These are phyloP conservation scores for Scarus forsteni DNA, from an alignment of 2,797 vertebrate genomes.

Conservation along the genomic window DNA sequence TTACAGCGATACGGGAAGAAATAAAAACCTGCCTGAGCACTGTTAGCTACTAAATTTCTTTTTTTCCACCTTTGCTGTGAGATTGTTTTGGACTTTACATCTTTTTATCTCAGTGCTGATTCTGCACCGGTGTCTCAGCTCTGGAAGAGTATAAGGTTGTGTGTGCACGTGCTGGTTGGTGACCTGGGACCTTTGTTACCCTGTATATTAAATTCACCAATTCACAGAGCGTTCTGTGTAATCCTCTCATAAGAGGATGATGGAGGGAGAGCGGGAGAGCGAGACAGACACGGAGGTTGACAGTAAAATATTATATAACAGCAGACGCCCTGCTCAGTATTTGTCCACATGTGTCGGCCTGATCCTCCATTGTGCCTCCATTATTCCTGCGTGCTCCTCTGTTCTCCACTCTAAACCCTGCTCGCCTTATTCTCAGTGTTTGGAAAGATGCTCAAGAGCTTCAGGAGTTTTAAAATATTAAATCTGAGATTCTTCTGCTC, in stretches of 20 bases:
- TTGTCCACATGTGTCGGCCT: constrained; percentile 29
- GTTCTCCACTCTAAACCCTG: background rate
- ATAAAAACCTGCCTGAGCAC: no score
- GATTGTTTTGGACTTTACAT: background rate
- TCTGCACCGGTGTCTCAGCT: constrained; percentile 4
- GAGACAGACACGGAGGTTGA: constrained; percentile 45
- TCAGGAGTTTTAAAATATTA: background rate
- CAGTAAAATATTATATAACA: constrained; percentile 76
- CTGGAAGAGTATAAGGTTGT: background rate
- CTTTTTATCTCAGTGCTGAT: background rate
- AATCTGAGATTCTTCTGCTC: constrained; percentile 20
- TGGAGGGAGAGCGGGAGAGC: constrained; percentile 41
- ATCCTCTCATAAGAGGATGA: constrained; percentile 84
- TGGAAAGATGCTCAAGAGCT: background rate
- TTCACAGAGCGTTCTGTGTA: constrained; percentile 74
- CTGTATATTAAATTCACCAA: constrained; percentile 75
- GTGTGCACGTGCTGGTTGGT: constrained; percentile 19
- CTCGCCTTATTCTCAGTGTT: background rate
- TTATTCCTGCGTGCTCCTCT: background rate
- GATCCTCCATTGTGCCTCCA: constrained; percentile 15
- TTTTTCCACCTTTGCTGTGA: background rate
- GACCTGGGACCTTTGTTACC: constrained; percentile 59
- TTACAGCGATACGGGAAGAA: no score
- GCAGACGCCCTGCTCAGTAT: constrained; percentile 45
- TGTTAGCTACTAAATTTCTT: no score